Conservation (phyloP, 2,113 vertebrate genomes). For the Caranx melampygus region DNA sequence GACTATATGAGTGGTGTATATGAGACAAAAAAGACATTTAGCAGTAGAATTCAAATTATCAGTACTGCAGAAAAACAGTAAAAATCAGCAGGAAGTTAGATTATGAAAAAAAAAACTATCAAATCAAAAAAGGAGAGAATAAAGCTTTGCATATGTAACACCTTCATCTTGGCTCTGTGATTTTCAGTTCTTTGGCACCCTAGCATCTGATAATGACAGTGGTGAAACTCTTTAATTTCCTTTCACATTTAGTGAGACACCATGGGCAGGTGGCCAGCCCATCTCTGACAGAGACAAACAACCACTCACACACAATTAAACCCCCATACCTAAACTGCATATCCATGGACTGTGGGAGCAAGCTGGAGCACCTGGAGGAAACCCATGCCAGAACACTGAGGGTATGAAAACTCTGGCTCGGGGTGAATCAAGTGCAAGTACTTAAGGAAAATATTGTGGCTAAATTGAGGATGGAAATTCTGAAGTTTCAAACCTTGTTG, state of each 20-base stretch:
- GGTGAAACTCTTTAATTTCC: too few relatives aligned
- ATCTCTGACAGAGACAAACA: too few relatives aligned
- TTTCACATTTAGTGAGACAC: not conserved
- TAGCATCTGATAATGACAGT: not conserved
- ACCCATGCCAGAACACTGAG: too few relatives aligned
- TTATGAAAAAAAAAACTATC: not conserved
- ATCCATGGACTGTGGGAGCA: too few relatives aligned
- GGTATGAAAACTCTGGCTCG: too few relatives aligned
- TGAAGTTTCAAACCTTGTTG: not conserved
- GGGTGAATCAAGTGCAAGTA: too few relatives aligned
- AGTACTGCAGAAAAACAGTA: not conserved
- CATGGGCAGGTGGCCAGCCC: not conserved
- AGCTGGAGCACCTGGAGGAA: too few relatives aligned
- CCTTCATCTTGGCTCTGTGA: not conserved
- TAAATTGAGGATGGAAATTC: too few relatives aligned
- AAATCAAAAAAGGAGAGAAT: not conserved
- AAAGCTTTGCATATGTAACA: not conserved
- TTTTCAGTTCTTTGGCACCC: not conserved
- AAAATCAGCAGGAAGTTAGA: not conserved
- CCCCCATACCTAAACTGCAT: too few relatives aligned
- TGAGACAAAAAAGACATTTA: not conserved
- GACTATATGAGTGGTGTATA: not conserved
- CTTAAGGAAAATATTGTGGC: not conserved
- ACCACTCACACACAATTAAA: too few relatives aligned
- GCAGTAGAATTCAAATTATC: constrained; percentile 6